Evolutionary conservation across 2,888 invertebrate species (phyloP), one percentile per base, ranked within the genome.

Genomic region (Belgica antarctica): DNA sequence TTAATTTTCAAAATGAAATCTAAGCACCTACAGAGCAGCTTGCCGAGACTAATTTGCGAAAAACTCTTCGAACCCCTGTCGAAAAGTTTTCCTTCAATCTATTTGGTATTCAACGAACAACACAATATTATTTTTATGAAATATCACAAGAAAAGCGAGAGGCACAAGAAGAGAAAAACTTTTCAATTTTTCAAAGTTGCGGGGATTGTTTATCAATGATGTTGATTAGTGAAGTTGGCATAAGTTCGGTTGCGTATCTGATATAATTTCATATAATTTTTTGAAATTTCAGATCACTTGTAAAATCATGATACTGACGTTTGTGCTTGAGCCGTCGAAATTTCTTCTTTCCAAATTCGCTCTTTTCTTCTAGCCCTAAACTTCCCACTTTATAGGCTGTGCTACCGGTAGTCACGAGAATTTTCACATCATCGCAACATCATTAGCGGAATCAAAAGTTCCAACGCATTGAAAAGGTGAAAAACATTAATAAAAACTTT

Each of bases 141-240:
- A 59, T 15, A 59, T 59, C 59, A 59, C 28, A 17, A n/a, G 59
- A 24, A 15, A 52, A 24, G 61, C n/a, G 34, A 34, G 22, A 15
- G 22, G 24, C 28, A 65, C n/a, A n/a, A n/a, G n/a, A n/a, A n/a
- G n/a, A n/a, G n/a, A n/a, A n/a, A n/a, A 65, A 65, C 65, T 65
- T 65, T 65, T 65, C 47, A 62, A 62, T 62, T 62, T 62, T 36
- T 41, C n/a, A 15, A 25, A n/a, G n/a, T n/a, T 31, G 7, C 17
- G 8, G 46, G 15, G 8, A 4, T 46, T 12, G 5, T 46, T 46
- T 7, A 4, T 7, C 8, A 4, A 46, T 46, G n/a, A n/a, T n/a
- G n/a, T n/a, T n/a, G n/a, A n/a, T n/a, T n/a, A n/a, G n/a, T n/a
- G n/a, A n/a, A n/a, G n/a, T n/a, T n/a, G n/a, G n/a, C n/a, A n/a